Base-by-base conservation (phyloP, 2,113 vertebrate species). In the Casuarius casuarius region DNA sequence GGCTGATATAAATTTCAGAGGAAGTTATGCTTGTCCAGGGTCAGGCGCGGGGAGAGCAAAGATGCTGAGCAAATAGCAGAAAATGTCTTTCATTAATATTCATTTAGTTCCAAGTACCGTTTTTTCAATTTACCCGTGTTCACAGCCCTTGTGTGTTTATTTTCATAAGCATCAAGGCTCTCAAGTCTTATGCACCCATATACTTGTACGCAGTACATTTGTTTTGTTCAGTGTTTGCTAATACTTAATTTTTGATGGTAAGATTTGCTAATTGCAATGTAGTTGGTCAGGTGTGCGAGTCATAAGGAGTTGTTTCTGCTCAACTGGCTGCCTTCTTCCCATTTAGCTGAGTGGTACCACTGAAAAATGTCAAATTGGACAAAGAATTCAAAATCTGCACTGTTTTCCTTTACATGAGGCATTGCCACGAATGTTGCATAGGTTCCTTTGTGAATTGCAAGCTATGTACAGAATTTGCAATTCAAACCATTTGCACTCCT, bases 81-180 rank as follows among this genome's bases (percentile, higher is more conserved):
- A 84, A 96, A 96, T 93, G 93, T 72, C 93, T 93, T 28, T 49
- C 91, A 84, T 93, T 86, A 95, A 95, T 91, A 96, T 93, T 93
- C 84, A 89, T 91, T 75, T 51, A 26, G 84, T 67, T 89, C 76
- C 91, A 63, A 31, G 80, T 10, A 13, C 49, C 75, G 2, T 66
- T 56, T 66, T 66, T 70, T 40, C 83, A 51, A 15, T 89, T 48
- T 71, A 29, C 21, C 40, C 2, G 4, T n/a, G 72, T 77, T 86
- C 88, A 2, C 67, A n/a, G 88, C 88, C 51, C 84, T 18, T 3
- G 31, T 26, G 31, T 61, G 88, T 91, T 87, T 79, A 46, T 83
- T 82, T 79, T 42, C 61, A 5, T 54, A 23, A 81, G 80, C 67
- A 79, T 76, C 44, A 2, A 76, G 6, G 44, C 1, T 62, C 77